phyloP scores from a whole-genome alignment of 2,797 vertebrate species.

The Sebastes nivosus region DNA sequence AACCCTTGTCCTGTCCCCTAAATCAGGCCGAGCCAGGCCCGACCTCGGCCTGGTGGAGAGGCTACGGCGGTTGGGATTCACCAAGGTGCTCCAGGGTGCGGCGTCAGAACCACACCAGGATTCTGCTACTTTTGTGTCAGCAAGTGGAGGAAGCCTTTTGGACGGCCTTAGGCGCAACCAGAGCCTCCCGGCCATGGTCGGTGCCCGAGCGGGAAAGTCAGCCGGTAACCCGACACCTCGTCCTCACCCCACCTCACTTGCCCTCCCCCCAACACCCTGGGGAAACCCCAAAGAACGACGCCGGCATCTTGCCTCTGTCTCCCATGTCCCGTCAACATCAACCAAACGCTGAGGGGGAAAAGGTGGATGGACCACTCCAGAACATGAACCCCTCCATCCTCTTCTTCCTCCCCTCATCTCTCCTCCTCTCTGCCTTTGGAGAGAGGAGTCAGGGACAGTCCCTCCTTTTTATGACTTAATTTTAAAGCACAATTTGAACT shows the following conservation, averaged over 20 bases:
- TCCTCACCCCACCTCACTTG: constrained; percentile 83
- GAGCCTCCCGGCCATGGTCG: constrained; percentile 92
- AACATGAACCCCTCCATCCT: background rate
- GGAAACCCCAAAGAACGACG: constrained; percentile 79
- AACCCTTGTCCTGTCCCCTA: background rate
- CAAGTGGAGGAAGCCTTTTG: constrained; percentile 88
- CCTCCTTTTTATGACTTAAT: constrained; percentile 52
- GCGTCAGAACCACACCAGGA: constrained; percentile 76
- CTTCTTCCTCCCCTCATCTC: background rate
- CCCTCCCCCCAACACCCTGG: constrained; percentile 83
- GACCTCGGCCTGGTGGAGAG: constrained; percentile 88
- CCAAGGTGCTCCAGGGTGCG: constrained; percentile 81
- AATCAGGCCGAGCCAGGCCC: background rate
- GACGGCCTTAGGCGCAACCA: constrained; percentile 93
- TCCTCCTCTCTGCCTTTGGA: constrained; percentile 29
- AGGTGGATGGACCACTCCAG: background rate
- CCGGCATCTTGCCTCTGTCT: constrained; percentile 60
- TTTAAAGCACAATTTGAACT: constrained; percentile 76
- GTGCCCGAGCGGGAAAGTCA: constrained; percentile 80
- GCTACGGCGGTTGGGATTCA: constrained; percentile 90
- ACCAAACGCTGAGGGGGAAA: constrained; percentile 60
- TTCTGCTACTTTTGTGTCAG: constrained; percentile 86
- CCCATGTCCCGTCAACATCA: constrained; percentile 47
- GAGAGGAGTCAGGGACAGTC: constrained; percentile 19
- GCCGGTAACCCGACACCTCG: constrained; percentile 69